These are phyloP conservation scores for Ara ararauna DNA, from an alignment of 2,797 vertebrate species.

Conservation along the genomic window DNA sequence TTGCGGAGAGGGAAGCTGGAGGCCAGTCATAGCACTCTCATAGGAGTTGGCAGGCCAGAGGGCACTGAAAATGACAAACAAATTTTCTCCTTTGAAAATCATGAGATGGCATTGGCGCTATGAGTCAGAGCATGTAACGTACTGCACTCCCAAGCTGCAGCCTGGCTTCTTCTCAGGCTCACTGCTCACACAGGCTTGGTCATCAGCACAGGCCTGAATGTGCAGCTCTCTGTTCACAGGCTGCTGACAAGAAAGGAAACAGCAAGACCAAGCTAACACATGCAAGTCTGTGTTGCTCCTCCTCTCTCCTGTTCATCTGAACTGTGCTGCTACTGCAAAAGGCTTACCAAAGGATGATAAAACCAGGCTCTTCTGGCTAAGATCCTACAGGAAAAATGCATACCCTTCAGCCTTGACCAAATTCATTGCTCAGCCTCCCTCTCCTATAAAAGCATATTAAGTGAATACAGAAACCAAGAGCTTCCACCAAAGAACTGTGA, in stretches of 20 bases:
- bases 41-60: not conserved
- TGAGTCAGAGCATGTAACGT: not conserved
- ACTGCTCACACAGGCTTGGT: not conserved
- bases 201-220: not conserved
- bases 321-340: not conserved
- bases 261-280: rapidly evolving
- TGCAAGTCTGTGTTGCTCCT: not conserved
- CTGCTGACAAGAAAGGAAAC: not conserved
- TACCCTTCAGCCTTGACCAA: not conserved
- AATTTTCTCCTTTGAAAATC: not conserved
- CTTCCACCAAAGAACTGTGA: not conserved
- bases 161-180: not conserved
- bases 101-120: not conserved
- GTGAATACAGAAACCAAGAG: not conserved
- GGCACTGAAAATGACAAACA: not conserved
- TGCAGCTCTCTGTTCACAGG: not conserved
- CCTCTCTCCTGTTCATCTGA: not conserved
- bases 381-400: not conserved
- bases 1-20: not conserved
- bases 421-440: not conserved
- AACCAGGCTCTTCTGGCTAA: not conserved
- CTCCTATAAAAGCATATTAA: not conserved
- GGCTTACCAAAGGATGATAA: not conserved
- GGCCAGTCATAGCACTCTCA: not conserved
- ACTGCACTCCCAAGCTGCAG: not conserved